A percentile compares a stretch with the other conserved stretches of the same genome.
These are phyloP conservation scores for Anthoscopus minutus DNA, from an alignment of 2,113 vertebrate species.

Conservation along the genomic window DNA sequence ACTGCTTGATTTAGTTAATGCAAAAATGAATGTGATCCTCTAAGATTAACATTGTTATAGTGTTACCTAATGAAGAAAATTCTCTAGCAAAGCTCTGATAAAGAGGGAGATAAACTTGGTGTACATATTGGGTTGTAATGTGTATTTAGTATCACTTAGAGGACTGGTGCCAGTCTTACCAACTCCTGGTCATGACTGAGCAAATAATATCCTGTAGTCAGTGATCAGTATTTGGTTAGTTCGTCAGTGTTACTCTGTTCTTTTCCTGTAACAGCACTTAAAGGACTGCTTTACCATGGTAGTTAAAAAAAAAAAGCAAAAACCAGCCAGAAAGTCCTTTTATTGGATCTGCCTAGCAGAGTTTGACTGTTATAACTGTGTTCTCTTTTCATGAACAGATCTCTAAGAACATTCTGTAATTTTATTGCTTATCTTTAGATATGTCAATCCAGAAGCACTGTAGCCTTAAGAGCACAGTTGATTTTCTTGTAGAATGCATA, in stretches of 20 bases:
- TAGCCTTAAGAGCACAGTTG: not conserved
- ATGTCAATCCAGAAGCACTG: not conserved
- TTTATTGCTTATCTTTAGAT: not conserved
- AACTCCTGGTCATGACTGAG: not conserved
- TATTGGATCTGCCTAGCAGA: not conserved
- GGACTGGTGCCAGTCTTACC: not conserved
- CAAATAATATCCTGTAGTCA: not conserved
- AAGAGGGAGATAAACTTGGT: not conserved
- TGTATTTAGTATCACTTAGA: not conserved
- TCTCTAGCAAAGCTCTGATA: not conserved
- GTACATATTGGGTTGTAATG: not conserved
- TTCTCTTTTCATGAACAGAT: not conserved
- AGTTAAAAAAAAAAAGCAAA: not conserved
- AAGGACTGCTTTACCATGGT: not conserved
- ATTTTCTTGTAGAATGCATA: not conserved
- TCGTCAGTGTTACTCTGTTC: not conserved
- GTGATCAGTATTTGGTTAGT: not conserved
- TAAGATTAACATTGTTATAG: not conserved
- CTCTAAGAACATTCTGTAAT: not conserved
- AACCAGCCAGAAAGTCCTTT: not conserved
- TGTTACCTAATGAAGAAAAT: not conserved
- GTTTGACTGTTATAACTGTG: not conserved
- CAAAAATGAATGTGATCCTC: not conserved
- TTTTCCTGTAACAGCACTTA: not conserved
- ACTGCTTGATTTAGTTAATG: not conserved